Percentiles rank a stretch among this genome's conserved stretches.
phyloP scores from a whole-genome alignment of 1,140 invertebrate genomes.

The Drosophila carrolli region DNA sequence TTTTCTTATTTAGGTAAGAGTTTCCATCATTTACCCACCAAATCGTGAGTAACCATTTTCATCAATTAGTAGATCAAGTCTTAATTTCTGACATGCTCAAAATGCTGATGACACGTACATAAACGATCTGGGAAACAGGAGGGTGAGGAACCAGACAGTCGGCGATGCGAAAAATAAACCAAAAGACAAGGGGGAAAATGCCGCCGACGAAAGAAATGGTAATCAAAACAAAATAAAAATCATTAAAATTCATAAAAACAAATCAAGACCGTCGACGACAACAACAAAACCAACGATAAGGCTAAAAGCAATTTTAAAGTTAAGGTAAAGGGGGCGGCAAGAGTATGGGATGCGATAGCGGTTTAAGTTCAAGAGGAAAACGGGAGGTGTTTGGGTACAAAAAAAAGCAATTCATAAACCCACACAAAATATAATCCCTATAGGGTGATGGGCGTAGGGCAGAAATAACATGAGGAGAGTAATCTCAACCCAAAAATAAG shows the following conservation, averaged over 20 bases:
- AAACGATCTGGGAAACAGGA: neutral
- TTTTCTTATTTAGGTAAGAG: too few relatives aligned
- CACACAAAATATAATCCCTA: constrained; percentile 8
- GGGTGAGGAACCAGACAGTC: constrained; percentile 7
- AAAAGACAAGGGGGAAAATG: constrained; percentile 52
- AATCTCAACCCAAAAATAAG: constrained; percentile 29
- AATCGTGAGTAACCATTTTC: too few relatives aligned
- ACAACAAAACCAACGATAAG: constrained; percentile 42
- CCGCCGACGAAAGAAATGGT: constrained; percentile 46
- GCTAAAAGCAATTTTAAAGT: constrained; percentile 39
- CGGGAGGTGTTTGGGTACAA: neutral
- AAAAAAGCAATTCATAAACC: neutral
- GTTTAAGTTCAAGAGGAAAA: constrained; percentile 36
- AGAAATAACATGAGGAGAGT: neutral
- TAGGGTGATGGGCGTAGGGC: neutral
- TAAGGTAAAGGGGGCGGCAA: neutral
- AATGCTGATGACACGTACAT: constrained; percentile 27
- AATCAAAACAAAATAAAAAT: constrained; percentile 67
- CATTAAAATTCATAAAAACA: constrained; percentile 67
- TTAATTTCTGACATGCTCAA: neutral
- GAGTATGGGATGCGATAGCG: constrained; percentile 29
- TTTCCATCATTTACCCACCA: too few relatives aligned
- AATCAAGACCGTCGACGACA: constrained; percentile 26
- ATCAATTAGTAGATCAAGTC: too few relatives aligned
- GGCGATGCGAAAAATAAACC: constrained; percentile 43